Evolutionary conservation across 1,140 invertebrate species (phyloP).

Genomic region (Daktulosphaira vitifoliae): DNA sequence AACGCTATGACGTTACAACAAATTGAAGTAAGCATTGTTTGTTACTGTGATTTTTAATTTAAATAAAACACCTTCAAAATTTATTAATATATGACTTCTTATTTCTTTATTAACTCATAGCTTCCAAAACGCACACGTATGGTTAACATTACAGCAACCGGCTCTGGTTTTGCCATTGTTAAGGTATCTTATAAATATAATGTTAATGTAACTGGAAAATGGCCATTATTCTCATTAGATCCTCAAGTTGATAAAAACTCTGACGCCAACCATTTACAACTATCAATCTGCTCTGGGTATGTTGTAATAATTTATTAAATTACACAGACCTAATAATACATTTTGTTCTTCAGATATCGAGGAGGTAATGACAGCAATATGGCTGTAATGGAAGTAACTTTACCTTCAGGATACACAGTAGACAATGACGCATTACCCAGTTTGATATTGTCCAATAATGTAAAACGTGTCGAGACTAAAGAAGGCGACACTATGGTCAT

Average conservation of each 20-base stretch:
- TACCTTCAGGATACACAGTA: conserved; percentile 77
- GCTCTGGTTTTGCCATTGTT: conserved; percentile 72
- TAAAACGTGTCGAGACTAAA: conserved; percentile 72
- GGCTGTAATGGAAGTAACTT: conserved; percentile 78
- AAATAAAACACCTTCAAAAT: no score
- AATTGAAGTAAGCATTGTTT: conserved; percentile 47
- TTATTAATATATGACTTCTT: no score
- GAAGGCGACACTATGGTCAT: conserved; percentile 66
- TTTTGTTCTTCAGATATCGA: conserved; percentile 27
- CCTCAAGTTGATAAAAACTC: conserved; percentile 80
- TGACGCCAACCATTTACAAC: conserved; percentile 68
- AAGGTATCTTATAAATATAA: conserved; percentile 78
- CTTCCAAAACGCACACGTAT: conserved; percentile 48
- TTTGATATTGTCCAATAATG: conserved; percentile 57
- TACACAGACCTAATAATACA: neutral
- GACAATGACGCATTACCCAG: conserved; percentile 68
- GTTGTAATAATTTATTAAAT: no score
- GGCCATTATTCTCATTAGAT: conserved; percentile 80
- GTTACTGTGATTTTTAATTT: neutral
- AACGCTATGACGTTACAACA: conserved; percentile 71
- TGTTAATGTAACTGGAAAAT: conserved; percentile 79
- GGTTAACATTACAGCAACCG: conserved; percentile 61
- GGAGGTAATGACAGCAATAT: conserved; percentile 62
- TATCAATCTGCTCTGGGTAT: conserved; percentile 77
- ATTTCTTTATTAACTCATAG: conserved; percentile 41